phyloP scores from a whole-genome alignment of 1,140 invertebrate genomes.

The Drosophila nasuta region DNA sequence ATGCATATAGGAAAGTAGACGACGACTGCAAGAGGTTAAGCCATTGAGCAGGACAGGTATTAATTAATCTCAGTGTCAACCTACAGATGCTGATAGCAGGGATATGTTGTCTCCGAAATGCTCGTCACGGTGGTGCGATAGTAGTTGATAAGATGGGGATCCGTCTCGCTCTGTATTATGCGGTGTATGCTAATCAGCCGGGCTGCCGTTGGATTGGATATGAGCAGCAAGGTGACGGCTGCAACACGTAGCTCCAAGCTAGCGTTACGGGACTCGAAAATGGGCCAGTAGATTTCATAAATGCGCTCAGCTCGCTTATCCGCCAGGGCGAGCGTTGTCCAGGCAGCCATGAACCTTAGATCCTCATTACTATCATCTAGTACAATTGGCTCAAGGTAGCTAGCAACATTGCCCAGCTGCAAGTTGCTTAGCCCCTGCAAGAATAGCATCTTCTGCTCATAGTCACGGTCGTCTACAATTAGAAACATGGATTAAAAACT shows the following conservation, averaged over 20 bases:
- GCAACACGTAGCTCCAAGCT: constrained; percentile 89
- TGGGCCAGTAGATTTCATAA: constrained; percentile 88
- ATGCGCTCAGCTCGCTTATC: constrained; percentile 86
- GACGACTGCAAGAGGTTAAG: constrained; percentile 83
- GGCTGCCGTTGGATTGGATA: constrained; percentile 87
- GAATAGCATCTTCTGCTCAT: constrained; percentile 89
- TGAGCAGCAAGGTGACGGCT: constrained; percentile 88
- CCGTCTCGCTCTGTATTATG: constrained; percentile 88
- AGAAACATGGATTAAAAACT: background rate
- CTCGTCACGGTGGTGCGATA: constrained; percentile 90
- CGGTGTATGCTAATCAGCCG: constrained; percentile 89
- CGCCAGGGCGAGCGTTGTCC: constrained; percentile 87
- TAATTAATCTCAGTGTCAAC: constrained; percentile 41
- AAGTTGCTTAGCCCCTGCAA: constrained; percentile 89
- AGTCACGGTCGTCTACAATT: constrained; percentile 87
- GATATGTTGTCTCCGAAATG: constrained; percentile 88
- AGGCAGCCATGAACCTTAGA: constrained; percentile 87
- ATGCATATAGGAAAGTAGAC: constrained; percentile 87
- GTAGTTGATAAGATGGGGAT: constrained; percentile 89
- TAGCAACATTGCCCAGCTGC: constrained; percentile 87
- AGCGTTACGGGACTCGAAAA: constrained; percentile 89
- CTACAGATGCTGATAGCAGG: constrained; percentile 88
- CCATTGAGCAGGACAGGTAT: background rate
- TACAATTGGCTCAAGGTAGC: constrained; percentile 88
- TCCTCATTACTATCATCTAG: constrained; percentile 85